Conservation (phyloP, 2,888 invertebrate species). For the Melipona beecheii region DNA sequence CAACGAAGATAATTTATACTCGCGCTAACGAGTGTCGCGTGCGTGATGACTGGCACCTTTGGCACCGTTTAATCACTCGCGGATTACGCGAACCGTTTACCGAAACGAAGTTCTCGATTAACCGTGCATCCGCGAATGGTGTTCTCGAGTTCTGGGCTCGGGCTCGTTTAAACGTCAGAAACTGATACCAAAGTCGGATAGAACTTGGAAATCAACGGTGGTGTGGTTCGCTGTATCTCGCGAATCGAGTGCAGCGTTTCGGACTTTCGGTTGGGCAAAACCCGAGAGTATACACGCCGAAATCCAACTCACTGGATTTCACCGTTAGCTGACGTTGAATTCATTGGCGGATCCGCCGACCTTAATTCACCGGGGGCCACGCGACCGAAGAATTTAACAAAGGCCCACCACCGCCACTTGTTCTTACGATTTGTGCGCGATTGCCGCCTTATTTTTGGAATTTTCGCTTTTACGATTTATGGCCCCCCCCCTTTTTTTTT, state of each 20-base stretch:
- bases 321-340: constrained; percentile 39
- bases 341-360: constrained; percentile 51
- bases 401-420: neutral
- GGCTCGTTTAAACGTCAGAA: constrained; percentile 34
- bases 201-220: constrained; percentile 48
- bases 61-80: constrained; percentile 25
- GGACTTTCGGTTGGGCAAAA: constrained; percentile 31
- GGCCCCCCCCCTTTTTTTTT: no score
- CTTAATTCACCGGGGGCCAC: constrained; percentile 54
- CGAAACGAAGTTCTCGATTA: constrained; percentile 17
- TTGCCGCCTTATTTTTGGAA: constrained; percentile 12
- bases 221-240: constrained; percentile 14
- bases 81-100: constrained; percentile 22
- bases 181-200: constrained; percentile 54
- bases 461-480: neutral
- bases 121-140: constrained; percentile 6
- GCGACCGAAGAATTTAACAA: constrained; percentile 52
- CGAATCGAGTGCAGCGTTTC: constrained; percentile 42
- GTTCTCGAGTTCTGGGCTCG: constrained; percentile 18
- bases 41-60: constrained; percentile 39
- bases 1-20: no score
- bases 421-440: neutral
- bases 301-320: constrained; percentile 37
- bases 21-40: neutral
- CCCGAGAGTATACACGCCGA: constrained; percentile 12